These are phyloP conservation scores for Seladonia tumulorum DNA, from an alignment of 2,888 invertebrate species.

Conservation along the genomic window DNA sequence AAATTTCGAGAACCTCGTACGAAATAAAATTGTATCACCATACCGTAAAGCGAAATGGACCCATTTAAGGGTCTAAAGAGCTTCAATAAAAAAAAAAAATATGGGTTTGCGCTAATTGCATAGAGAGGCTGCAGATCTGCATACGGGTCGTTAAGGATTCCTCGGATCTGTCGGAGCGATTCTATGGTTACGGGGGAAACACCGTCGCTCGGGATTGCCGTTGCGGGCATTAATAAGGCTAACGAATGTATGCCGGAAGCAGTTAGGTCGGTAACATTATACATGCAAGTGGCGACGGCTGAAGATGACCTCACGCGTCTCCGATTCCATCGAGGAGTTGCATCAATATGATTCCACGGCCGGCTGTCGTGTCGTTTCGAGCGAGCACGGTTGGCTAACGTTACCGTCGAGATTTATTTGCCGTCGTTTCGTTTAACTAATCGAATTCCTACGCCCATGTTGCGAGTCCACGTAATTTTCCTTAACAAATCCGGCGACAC, in stretches of 20 bases:
- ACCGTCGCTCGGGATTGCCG: slow-evolving; percentile 45
- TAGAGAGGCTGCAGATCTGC: not conserved
- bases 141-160: not conserved
- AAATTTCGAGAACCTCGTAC: not conserved
- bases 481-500: not conserved
- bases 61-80: too few species aligned
- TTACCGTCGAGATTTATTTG: slow-evolving; percentile 22
- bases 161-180: not conserved
- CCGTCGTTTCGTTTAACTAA: not conserved
- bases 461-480: not conserved
- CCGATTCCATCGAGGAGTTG: slow-evolving; percentile 56
- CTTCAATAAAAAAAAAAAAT: too few species aligned
- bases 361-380: not conserved
- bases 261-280: slow-evolving; percentile 66
- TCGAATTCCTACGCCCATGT: not conserved
- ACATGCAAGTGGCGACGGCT: slow-evolving; percentile 57
- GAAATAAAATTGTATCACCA: too few species aligned
- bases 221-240: slow-evolving; percentile 59
- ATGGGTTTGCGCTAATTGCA: not conserved
- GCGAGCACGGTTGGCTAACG: not conserved
- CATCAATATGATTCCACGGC: slow-evolving; percentile 40
- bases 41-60: too few species aligned
- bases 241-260: slow-evolving; percentile 65
- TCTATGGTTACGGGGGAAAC: slow-evolving; percentile 36
- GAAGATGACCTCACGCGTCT: slow-evolving; percentile 67